Conservation (phyloP, 1,140 invertebrate genomes). For the Gyrodactylus bullatarudis region DNA sequence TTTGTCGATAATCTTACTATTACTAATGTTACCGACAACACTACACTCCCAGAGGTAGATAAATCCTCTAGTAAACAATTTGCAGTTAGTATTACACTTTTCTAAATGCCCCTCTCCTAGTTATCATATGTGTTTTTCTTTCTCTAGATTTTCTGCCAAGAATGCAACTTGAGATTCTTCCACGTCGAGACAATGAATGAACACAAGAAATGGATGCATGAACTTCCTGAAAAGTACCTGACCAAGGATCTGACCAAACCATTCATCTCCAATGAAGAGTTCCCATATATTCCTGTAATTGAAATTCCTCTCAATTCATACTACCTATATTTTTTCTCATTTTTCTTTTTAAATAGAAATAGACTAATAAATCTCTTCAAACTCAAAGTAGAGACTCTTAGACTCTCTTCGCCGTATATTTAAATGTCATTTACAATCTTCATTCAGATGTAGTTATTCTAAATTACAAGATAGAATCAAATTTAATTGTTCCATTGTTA, state of each 20-base stretch:
- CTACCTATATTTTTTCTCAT: no score
- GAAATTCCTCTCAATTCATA: not conserved
- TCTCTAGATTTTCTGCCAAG: not conserved
- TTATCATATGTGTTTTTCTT: not conserved
- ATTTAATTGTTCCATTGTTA: no score
- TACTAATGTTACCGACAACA: no score
- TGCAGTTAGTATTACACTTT: not conserved
- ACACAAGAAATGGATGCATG: not conserved
- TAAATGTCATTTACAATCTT: no score
- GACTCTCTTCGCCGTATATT: no score
- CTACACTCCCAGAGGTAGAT: no score
- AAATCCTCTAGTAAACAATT: not conserved
- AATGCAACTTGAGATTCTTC: not conserved
- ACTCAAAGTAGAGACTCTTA: no score
- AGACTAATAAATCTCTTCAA: no score
- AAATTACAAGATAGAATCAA: not conserved
- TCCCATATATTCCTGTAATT: not conserved
- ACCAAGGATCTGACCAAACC: not conserved
- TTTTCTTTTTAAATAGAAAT: no score
- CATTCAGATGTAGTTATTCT: no score
- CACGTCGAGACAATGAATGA: not conserved
- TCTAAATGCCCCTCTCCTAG: not conserved
- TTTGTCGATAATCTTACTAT: no score
- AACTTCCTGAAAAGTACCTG: not conserved
- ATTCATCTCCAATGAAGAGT: not conserved